Conservation (phyloP, 2,888 invertebrate species). For the Anoplius nigerrimus region DNA sequence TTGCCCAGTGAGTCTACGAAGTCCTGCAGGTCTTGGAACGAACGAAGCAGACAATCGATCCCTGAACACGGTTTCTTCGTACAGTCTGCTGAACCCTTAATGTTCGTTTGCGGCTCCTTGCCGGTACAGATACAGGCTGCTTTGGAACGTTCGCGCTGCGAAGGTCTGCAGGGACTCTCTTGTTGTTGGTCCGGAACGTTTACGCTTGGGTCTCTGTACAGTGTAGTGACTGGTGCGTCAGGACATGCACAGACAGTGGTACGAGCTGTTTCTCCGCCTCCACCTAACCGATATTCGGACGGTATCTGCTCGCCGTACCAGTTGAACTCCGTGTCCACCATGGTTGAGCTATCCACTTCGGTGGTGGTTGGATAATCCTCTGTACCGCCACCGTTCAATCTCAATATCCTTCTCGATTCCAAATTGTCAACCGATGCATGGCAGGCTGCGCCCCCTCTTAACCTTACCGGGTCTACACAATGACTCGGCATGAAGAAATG, state of each 20-base stretch:
- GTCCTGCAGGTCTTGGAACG: slow-evolving; percentile 64
- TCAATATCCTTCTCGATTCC: no score
- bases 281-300: slow-evolving; percentile 35
- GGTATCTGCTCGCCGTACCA: slow-evolving; percentile 35
- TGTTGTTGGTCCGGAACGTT: no score
- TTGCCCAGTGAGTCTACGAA: slow-evolving; percentile 67
- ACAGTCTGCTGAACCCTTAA: slow-evolving; percentile 36
- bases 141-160: slow-evolving; percentile 10
- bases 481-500: no score
- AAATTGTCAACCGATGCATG: slow-evolving; percentile 23
- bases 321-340: slow-evolving; percentile 38
- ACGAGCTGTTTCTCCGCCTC: slow-evolving; percentile 42
- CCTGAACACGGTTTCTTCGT: slow-evolving; percentile 57
- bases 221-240: not conserved
- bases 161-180: slow-evolving; percentile 8
- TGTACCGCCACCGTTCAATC: slow-evolving; percentile 55
- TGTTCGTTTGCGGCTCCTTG: slow-evolving; percentile 26
- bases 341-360: slow-evolving; percentile 10
- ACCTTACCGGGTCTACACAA: no score
- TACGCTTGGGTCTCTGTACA: not conserved
- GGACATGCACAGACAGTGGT: slow-evolving; percentile 35
- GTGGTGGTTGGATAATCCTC: slow-evolving; percentile 23
- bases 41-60: slow-evolving; percentile 61
- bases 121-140: slow-evolving; percentile 45
- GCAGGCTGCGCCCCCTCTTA: no score